Base-by-base conservation (phyloP, 2,888 invertebrate genomes). In the Lithophane leautieri region DNA sequence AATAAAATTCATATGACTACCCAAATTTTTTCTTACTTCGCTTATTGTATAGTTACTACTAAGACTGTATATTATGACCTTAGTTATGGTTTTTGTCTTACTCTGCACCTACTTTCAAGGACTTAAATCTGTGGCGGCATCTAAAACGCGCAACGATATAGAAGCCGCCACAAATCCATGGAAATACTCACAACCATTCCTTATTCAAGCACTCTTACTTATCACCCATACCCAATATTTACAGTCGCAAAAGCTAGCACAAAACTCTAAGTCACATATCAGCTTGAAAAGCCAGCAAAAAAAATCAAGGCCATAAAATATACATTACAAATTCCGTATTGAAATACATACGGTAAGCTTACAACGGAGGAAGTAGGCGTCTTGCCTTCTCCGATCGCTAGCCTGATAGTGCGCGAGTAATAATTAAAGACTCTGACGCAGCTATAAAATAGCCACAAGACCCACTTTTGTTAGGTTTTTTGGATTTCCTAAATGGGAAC, bases 381-480 rank as follows among this genome's bases (percentile, higher is more conserved):
- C 87, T 84, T 85, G 78, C 88, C 87, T 84, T 88, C 88, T 86
- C 85, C 89, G 93, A 93, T 93, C 85, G 89, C 86, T 11, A 77
- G 76, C 34, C 67, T 78, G 89, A 88, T 88, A 92, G 89, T 88
- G 89, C 83, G 81, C 78, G 81, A 84, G 88, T 78, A 90, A 92
- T 92, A 93, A 93, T 93, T 93, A 93, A 93, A 93, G 90, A 82
- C 88, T 90, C 91, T 92, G 91, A 93, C 92, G 87, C 88, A 88
- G 91, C 91, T 86, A 90, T 91, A 91, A 87, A 87, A 56, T 52
- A 87, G 70, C 84, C 82, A 79, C 83, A 62, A 87, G 79, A 84
- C 84, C 88, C 76, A 90, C 73, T 89, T 90, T 89, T 75, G 76
- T 82, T 76, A 84, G 75, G 79, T 79, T 84, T 80, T 83, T 89